Conservation (phyloP, 2,113 vertebrate species). For the Entomyzon cyanotis region DNA sequence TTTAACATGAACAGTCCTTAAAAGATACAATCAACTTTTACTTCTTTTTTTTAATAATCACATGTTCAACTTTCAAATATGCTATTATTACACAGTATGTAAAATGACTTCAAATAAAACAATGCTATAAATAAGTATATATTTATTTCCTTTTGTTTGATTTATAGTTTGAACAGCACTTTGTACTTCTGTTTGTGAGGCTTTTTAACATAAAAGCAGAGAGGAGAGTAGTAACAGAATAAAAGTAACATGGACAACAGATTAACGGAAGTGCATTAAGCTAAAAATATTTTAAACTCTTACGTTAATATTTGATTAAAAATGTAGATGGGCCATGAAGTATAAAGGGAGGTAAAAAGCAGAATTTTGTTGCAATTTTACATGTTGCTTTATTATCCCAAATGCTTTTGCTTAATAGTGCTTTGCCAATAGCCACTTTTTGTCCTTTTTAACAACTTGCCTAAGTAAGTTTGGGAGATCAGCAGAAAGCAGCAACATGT, state of each 20-base stretch:
- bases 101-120: background rate
- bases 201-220: background rate
- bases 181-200: background rate
- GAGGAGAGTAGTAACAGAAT: background rate
- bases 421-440: background rate
- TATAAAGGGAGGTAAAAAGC: background rate
- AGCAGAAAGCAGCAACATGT: background rate
- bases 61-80: background rate
- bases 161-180: background rate
- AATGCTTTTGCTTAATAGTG: background rate
- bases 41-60: background rate
- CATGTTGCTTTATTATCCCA: background rate
- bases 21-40: background rate
- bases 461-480: background rate
- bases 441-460: background rate
- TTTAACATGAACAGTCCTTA: background rate
- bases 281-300: constrained; percentile 28
- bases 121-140: background rate
- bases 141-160: background rate
- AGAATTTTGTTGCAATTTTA: background rate
- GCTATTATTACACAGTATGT: background rate
- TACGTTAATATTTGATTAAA: constrained; percentile 34
- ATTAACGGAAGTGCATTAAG: background rate
- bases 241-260: background rate
- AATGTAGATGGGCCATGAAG: no score